These are phyloP conservation scores for Pitangus sulphuratus DNA, from an alignment of 2,797 vertebrate species.

Conservation along the genomic window DNA sequence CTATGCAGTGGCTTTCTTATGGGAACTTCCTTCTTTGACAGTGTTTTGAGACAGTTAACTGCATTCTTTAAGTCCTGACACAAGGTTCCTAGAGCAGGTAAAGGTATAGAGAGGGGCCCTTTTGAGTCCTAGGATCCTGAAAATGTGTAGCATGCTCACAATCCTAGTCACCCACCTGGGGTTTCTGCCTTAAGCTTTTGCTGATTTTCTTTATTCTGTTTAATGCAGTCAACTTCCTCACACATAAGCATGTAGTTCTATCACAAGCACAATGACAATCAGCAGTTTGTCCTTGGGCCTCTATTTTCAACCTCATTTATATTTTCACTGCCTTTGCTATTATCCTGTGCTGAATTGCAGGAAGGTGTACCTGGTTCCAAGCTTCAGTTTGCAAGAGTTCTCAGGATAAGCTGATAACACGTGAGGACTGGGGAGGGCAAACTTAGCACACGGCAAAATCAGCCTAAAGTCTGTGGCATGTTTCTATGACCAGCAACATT, in stretches of 20 bases:
- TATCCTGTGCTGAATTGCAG: background rate
- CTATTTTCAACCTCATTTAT: background rate
- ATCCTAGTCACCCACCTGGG: fast-evolving
- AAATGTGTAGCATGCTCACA: background rate
- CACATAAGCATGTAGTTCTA: background rate
- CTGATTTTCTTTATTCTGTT: background rate
- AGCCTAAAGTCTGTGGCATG: too few species aligned
- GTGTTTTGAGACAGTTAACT: background rate
- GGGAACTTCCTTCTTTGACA: background rate
- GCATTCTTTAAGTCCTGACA: background rate
- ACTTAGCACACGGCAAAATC: background rate
- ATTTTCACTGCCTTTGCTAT: background rate
- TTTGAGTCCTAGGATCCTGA: background rate
- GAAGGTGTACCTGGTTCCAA: background rate
- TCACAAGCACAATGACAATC: background rate
- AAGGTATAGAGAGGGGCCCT: fast-evolving
- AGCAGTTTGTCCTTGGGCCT: background rate
- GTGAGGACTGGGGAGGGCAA: background rate
- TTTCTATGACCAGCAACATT: background rate
- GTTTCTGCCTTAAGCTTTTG: background rate
- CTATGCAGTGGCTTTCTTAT: background rate
- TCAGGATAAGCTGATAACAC: background rate
- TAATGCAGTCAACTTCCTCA: background rate
- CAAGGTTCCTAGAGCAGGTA: background rate
- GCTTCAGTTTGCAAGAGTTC: background rate